Conservation (phyloP, 2,888 invertebrate genomes). For the Tubulanus polymorphus region DNA sequence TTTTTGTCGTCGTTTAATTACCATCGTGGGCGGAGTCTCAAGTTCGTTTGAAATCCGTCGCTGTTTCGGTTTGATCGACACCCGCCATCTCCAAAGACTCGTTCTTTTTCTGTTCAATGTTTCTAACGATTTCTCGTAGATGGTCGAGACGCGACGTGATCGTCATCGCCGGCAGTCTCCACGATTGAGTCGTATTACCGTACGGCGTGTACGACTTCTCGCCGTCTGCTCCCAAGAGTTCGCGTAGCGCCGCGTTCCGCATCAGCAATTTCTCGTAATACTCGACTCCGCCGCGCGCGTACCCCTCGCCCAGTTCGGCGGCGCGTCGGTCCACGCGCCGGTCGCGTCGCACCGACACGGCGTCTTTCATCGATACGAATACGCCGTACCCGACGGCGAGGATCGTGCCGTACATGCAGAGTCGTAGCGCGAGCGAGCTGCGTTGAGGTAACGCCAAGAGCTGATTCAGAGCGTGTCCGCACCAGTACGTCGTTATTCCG, state of each 20-base stretch:
- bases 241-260: slow-evolving; percentile 70
- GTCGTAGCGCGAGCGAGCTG: slow-evolving; percentile 55
- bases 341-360: slow-evolving; percentile 64
- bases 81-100: no score
- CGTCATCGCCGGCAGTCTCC: slow-evolving; percentile 7
- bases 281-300: slow-evolving; percentile 69
- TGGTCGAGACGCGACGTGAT: no score
- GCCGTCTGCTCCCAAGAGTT: slow-evolving; percentile 64
- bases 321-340: slow-evolving; percentile 63
- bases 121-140: no score
- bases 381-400: slow-evolving; percentile 60
- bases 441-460: slow-evolving; percentile 58
- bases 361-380: slow-evolving; percentile 67
- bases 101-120: no score
- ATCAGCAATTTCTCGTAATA: slow-evolving; percentile 71
- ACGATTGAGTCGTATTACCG: slow-evolving; percentile 18
- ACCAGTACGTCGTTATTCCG: slow-evolving; percentile 42
- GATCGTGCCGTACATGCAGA: slow-evolving; percentile 59
- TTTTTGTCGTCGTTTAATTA: no score
- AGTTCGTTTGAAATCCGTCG: no score
- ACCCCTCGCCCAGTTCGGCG: slow-evolving; percentile 61
- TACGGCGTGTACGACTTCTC: slow-evolving; percentile 13
- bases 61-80: no score
- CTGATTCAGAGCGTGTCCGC: slow-evolving; percentile 59
- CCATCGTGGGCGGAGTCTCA: no score